Evolutionary conservation across 2,888 invertebrate genomes (phyloP).

Genomic region (Iphiclides podalirius): DNA sequence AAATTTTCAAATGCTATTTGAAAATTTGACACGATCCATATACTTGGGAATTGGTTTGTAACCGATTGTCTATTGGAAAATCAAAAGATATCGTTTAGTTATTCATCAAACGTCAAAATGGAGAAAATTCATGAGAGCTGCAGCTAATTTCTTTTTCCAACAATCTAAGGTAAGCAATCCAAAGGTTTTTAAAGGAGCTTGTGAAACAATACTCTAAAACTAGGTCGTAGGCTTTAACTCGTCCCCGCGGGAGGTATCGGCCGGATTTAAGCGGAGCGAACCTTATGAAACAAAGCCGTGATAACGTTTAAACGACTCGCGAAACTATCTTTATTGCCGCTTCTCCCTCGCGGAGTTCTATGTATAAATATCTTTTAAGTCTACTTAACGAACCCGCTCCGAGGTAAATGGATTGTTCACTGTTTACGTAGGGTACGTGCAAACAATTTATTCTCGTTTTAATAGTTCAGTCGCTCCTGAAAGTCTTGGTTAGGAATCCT

Average conservation of each 20-base stretch:
- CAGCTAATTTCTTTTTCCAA: background rate
- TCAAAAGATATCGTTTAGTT: no score
- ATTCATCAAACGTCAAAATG: no score
- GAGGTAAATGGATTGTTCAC: background rate
- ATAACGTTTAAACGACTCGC: slow-evolving; percentile 20
- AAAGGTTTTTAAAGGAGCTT: background rate
- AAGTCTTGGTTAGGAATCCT: no score
- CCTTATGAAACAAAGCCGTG: slow-evolving; percentile 19
- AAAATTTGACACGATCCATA: no score
- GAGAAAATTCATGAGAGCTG: no score
- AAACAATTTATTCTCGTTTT: background rate
- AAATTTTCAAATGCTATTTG: no score
- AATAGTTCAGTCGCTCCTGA: no score
- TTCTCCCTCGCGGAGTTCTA: background rate
- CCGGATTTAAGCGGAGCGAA: slow-evolving; percentile 18
- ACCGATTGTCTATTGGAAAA: no score
- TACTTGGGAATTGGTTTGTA: no score
- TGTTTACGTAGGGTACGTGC: background rate
- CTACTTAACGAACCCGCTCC: background rate
- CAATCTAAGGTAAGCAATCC: slow-evolving; percentile 11
- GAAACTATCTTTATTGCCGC: slow-evolving; percentile 18
- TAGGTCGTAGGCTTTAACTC: slow-evolving; percentile 17
- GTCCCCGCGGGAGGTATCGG: slow-evolving; percentile 18
- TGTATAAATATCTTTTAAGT: slow-evolving; percentile 11
- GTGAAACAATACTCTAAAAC: slow-evolving; percentile 14